Conservation (phyloP, 2,113 vertebrate species). For the Ancistrus triradiatus region DNA sequence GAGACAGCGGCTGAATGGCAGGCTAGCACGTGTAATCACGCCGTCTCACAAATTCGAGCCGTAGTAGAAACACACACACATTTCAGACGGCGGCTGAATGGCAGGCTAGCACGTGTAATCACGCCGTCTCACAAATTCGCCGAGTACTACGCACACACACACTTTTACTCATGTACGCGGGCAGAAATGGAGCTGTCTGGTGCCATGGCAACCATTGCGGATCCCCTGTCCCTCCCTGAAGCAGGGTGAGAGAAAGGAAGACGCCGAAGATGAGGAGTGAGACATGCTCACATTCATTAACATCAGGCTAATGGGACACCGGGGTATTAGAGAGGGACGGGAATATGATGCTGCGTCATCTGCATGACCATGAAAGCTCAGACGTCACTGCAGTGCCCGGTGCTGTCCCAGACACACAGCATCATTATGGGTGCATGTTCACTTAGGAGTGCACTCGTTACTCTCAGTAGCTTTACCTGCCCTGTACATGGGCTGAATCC, state of each 20-base stretch:
- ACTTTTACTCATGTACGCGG: conserved; percentile 63
- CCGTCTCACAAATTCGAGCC: conserved; percentile 28
- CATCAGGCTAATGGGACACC: too few relatives aligned
- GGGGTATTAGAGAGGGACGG: too few relatives aligned
- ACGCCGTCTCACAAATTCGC: conserved; percentile 30
- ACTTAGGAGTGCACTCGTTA: too few relatives aligned
- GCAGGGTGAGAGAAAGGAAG: conserved; percentile 52
- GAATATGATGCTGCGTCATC: too few relatives aligned
- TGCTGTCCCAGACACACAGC: too few relatives aligned
- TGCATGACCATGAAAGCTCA: too few relatives aligned
- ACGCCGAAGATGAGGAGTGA: conserved; percentile 48
- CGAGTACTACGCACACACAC: conserved; percentile 34
- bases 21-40: conserved; percentile 29
- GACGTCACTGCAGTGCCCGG: too few relatives aligned
- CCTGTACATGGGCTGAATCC: too few relatives aligned
- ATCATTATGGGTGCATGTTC: too few relatives aligned
- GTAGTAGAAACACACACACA: conserved; percentile 33
- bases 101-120: conserved; percentile 30
- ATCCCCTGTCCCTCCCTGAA: conserved; percentile 64
- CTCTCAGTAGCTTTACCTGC: too few relatives aligned
- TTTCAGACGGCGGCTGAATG: conserved; percentile 32
- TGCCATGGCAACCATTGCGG: conserved; percentile 77
- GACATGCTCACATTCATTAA: conserved; percentile 2
- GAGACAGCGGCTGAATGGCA: conserved; percentile 29
- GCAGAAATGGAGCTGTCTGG: conserved; percentile 73